These are phyloP conservation scores for Drosophila greeni DNA, from an alignment of 2,888 invertebrate species.

Conservation along the genomic window DNA sequence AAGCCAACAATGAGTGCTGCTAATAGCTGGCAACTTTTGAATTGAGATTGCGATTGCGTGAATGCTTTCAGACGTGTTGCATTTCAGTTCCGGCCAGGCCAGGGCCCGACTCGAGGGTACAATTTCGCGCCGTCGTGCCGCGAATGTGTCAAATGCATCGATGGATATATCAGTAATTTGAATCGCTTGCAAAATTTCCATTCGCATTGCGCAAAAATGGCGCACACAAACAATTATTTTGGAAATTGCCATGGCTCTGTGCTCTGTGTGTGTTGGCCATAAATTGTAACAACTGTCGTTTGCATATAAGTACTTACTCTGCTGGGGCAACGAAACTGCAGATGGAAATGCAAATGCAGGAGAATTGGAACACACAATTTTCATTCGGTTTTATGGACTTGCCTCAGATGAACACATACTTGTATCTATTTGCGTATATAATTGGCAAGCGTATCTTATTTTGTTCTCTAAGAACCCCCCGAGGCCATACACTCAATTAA, in stretches of 20 bases:
- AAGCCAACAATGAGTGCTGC: constrained; percentile 51
- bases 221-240: constrained; percentile 36
- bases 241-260: constrained; percentile 40
- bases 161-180: constrained; percentile 62
- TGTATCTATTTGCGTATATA: not conserved
- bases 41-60: constrained; percentile 45
- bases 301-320: constrained; percentile 50
- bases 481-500: constrained; percentile 26
- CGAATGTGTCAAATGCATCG: constrained; percentile 67
- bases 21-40: constrained; percentile 58
- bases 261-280: constrained; percentile 47
- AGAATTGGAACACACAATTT: constrained; percentile 47
- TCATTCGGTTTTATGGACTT: constrained; percentile 47
- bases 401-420: not conserved
- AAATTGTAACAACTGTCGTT: constrained; percentile 71
- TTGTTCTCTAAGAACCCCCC: not conserved
- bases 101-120: constrained; percentile 14
- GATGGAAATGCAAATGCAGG: constrained; percentile 44
- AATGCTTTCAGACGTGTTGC: constrained; percentile 46
- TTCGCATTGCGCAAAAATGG: constrained; percentile 60
- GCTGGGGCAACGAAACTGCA: constrained; percentile 7
- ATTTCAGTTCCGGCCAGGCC: constrained; percentile 38
- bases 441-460: constrained; percentile 6
- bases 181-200: constrained; percentile 56
- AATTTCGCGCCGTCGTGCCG: constrained; percentile 36